phyloP scores from a whole-genome alignment of 1,140 invertebrate species.

The Mylabris phalerata region DNA sequence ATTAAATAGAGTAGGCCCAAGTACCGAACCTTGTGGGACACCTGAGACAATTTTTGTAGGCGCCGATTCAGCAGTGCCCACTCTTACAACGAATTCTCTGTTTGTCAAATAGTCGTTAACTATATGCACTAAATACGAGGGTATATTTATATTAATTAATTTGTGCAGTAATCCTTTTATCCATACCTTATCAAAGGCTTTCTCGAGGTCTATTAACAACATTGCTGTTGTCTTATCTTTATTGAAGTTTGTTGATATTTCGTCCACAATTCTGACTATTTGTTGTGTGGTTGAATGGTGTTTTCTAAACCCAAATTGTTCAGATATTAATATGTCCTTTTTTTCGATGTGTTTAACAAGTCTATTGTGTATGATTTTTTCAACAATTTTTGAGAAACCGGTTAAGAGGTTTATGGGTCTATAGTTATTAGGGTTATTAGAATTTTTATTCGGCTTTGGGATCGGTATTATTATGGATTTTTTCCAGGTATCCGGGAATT shows the following conservation, averaged over 20 bases:
- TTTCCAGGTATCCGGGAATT: constrained; percentile 39
- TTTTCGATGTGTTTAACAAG: background rate
- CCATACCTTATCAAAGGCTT: constrained; percentile 33
- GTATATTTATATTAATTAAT: constrained; percentile 1
- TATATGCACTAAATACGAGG: background rate
- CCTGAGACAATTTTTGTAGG: constrained; percentile 18
- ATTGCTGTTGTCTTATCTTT: background rate
- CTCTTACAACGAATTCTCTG: background rate
- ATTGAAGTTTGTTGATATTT: constrained; percentile 1
- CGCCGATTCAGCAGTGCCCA: background rate
- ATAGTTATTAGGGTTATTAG: background rate
- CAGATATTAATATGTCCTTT: background rate
- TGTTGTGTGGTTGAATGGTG: background rate
- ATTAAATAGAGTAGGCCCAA: constrained; percentile 27
- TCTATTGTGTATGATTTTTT: constrained; percentile 18
- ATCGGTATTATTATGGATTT: constrained; percentile 37
- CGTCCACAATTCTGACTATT: background rate
- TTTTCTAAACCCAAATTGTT: constrained; percentile 11
- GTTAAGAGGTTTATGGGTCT: constrained; percentile 29
- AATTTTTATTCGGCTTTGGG: constrained; percentile 36
- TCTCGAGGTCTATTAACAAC: constrained; percentile 22
- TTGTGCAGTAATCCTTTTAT: background rate
- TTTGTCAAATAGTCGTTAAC: background rate
- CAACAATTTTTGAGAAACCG: constrained; percentile 21
- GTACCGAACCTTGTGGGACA: constrained; percentile 28